These are phyloP conservation scores for Petrolisthes manimaculis DNA, from an alignment of 2,888 invertebrate species.

Conservation along the genomic window DNA sequence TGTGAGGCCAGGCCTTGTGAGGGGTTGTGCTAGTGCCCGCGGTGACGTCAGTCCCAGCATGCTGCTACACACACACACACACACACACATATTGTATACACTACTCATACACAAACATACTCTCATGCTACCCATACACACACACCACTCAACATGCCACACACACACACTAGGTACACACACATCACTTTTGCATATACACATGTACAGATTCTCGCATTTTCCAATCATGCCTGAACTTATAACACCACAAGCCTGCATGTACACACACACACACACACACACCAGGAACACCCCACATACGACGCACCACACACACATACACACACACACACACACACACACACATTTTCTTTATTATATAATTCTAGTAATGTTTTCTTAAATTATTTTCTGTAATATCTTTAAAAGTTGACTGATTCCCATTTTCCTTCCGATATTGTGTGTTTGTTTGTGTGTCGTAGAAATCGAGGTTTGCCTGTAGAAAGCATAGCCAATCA, in stretches of 20 bases:
- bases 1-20: no score
- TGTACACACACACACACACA: neutral
- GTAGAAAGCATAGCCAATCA: neutral
- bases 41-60: no score
- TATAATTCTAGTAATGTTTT: neutral
- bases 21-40: no score
- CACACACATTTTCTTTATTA: slow-evolving; percentile 1
- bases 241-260: neutral
- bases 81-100: neutral
- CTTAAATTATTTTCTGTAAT: neutral
- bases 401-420: neutral
- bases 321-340: neutral
- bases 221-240: neutral
- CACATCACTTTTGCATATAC: neutral
- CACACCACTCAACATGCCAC: neutral
- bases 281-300: neutral
- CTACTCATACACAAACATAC: slow-evolving; percentile 6
- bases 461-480: neutral
- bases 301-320: neutral
- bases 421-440: neutral
- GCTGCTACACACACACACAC: slow-evolving; percentile 18
- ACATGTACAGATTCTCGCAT: neutral
- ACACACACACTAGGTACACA: neutral
- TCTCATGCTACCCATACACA: neutral
- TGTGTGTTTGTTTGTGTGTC: neutral